These are phyloP conservation scores for Pharmacophagus antenor DNA, from an alignment of 2,888 invertebrate species.

Conservation along the genomic window DNA sequence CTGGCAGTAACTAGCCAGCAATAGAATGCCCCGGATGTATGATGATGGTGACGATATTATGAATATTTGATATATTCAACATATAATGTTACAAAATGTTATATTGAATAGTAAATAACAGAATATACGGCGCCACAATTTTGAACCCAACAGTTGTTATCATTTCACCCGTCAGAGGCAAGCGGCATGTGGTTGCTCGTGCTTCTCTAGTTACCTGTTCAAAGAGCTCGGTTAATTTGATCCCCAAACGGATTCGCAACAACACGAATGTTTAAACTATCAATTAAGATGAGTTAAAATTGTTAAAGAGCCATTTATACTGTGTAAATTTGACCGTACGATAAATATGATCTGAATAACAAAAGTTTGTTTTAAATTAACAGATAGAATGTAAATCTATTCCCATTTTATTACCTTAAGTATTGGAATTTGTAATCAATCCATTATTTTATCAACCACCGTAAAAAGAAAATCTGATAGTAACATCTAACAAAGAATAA, in stretches of 20 bases:
- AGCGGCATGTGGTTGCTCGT: constrained; percentile 28
- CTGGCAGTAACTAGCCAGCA: too few relatives aligned
- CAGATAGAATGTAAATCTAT: too few relatives aligned
- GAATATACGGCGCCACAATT: constrained; percentile 19
- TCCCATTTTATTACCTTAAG: too few relatives aligned
- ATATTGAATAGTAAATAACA: constrained; percentile 10
- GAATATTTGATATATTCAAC: background rate
- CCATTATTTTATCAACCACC: too few relatives aligned
- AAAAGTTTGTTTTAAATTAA: too few relatives aligned
- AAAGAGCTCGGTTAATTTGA: constrained; percentile 31
- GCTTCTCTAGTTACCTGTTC: constrained; percentile 28
- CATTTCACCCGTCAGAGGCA: constrained; percentile 28
- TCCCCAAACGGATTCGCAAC: constrained; percentile 23
- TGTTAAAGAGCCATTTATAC: constrained; percentile 7
- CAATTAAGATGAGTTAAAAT: constrained; percentile 26
- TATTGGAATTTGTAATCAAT: too few relatives aligned
- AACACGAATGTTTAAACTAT: constrained; percentile 23
- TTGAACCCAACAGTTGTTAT: constrained; percentile 11
- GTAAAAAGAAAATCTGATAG: too few relatives aligned
- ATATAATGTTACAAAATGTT: background rate
- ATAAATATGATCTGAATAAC: too few relatives aligned
- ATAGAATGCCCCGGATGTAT: too few relatives aligned
- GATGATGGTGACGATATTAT: too few relatives aligned
- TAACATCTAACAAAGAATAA: too few relatives aligned
- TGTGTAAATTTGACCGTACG: too few relatives aligned